Evolutionary conservation across 2,797 vertebrate species (phyloP), one percentile per base, ranked within the genome.

Genomic region (Diglossa cyanea): DNA sequence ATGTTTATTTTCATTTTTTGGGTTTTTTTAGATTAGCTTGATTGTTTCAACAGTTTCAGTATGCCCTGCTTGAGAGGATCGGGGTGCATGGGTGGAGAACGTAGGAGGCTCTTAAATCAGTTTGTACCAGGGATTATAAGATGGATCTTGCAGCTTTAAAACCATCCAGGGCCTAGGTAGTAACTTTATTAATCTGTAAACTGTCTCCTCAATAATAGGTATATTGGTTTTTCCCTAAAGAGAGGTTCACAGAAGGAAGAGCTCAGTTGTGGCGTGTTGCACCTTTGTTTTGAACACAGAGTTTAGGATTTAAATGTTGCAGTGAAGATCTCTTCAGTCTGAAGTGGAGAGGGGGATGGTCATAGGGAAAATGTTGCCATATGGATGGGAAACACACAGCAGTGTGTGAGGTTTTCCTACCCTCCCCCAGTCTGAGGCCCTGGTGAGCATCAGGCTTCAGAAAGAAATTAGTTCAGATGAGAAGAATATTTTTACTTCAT

Each of bases 1-100:
- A 73, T 54, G 35, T 80, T 91, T 90, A 33, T 74, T 86, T 90
- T 86, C 42, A 58, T 85, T 77, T 31, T 92, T 89, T 3, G 3
- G 3, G 4, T 1, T 16, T 73, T 73, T 72, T 91, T 73, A 24
- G 33, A 35, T 87, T 71, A 21, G 5, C 39, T 80, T 2, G 0
- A 8, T 73, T 90, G 86, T 35, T 17, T 94, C 24, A 24, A 7
- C 9, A 19, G 35, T 93, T 93, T 92, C 44, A 53, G 13, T 61
- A n/a, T 6, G 42, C 33, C 55, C 8, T 73, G 21, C 51, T 7
- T 61, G 3, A 53, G 40, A 50, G n/a, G 37, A 45, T 17, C 9
- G 17, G 44, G 51, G 5, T 80, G 19, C 44, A 18, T 11, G 57
- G n/a, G 6, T 45, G 7, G 7, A 33, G 42, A 54, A 80, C 0